Conservation (phyloP, 2,797 vertebrate species). For the Lophotriccus pileatus region DNA sequence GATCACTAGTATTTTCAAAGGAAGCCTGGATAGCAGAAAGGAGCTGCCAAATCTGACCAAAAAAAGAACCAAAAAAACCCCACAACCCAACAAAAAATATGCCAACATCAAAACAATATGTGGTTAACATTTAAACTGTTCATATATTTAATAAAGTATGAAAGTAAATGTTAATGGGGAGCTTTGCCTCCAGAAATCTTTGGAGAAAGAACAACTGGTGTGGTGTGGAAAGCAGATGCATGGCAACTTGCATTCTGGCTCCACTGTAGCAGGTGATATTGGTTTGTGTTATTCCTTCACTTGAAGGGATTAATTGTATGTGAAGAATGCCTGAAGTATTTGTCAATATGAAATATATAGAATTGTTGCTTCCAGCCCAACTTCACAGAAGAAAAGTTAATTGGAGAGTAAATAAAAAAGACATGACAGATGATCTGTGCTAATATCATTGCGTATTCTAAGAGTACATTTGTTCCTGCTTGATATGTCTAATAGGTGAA, state of each 20-base stretch:
- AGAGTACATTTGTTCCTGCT: background rate
- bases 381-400: background rate
- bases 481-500: background rate
- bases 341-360: background rate
- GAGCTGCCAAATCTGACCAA: background rate
- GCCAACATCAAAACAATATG: background rate
- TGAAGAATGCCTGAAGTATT: background rate
- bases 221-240: background rate
- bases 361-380: background rate
- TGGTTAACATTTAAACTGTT: background rate
- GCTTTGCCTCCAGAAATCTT: background rate
- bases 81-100: background rate
- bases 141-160: background rate
- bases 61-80: background rate
- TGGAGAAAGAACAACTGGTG: background rate
- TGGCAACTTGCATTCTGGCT: background rate
- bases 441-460: background rate
- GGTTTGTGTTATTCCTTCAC: background rate
- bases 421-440: background rate
- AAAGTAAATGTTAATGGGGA: background rate
- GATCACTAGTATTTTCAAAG: background rate
- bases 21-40: background rate
- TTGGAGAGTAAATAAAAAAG: background rate
- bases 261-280: background rate
- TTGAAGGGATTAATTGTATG: background rate